A percentile compares a stretch with the other conserved stretches of the same genome.
Evolutionary conservation across 2,888 invertebrate species (phyloP).

Genomic region (Pogonocherus hispidulus): DNA sequence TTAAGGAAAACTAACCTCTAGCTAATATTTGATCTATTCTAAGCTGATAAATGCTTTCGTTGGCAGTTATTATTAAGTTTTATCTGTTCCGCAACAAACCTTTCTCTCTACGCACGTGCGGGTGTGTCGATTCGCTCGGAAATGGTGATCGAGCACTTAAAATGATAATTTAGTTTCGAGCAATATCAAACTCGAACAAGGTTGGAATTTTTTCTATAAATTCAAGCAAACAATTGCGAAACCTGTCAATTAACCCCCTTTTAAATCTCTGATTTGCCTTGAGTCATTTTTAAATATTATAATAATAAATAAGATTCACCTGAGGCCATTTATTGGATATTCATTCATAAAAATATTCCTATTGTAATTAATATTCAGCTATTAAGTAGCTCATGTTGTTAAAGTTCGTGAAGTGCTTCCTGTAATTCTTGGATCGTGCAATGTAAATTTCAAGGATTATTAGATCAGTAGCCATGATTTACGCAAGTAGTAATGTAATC

Average conservation of each 20-base stretch:
- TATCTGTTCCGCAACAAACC: constrained; percentile 48
- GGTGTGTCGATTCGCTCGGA: constrained; percentile 38
- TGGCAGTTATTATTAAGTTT: constrained; percentile 43
- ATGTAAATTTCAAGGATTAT: constrained; percentile 1
- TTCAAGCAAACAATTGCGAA: constrained; percentile 44
- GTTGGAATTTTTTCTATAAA: constrained; percentile 49
- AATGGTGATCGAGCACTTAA: constrained; percentile 18
- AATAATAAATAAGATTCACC: constrained; percentile 28
- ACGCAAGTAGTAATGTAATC: not conserved
- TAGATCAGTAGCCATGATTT: not conserved
- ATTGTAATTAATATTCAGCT: constrained; percentile 1
- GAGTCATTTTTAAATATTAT: constrained; percentile 18
- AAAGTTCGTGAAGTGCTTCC: constrained; percentile 7
- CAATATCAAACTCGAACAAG: constrained; percentile 53
- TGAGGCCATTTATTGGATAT: constrained; percentile 13
- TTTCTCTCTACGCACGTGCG: constrained; percentile 50
- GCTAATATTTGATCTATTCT: constrained; percentile 28
- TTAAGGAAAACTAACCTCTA: constrained; percentile 28
- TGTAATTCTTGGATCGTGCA: constrained; percentile 2
- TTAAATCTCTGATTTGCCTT: constrained; percentile 14
- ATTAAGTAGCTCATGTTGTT: constrained; percentile 4
- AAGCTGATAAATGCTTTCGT: constrained; percentile 45
- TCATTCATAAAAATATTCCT: constrained; percentile 26
- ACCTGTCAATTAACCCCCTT: constrained; percentile 40
- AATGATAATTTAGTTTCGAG: constrained; percentile 47